A percentile compares a stretch with the other conserved stretches of the same genome.
Conservation (phyloP, 2,888 invertebrate genomes). For the Ornithoptera priamus region DNA sequence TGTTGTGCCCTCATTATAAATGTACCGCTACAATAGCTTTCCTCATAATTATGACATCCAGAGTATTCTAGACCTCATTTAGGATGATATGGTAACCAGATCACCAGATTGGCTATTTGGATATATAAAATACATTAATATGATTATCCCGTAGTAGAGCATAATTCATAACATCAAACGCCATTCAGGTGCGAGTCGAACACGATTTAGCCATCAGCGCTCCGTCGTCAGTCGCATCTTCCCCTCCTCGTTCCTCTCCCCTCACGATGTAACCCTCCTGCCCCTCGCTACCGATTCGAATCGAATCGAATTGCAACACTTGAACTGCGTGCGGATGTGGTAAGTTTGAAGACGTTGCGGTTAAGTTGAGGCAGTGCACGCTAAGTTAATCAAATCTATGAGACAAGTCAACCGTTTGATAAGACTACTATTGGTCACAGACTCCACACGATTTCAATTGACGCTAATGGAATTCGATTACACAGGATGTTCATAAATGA, state of each 20-base stretch:
- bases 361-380: constrained; percentile 7
- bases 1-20: too few species aligned
- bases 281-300: constrained; percentile 61
- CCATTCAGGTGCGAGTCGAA: constrained; percentile 73
- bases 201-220: constrained; percentile 76
- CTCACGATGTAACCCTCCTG: constrained; percentile 34
- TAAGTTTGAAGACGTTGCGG: constrained; percentile 35
- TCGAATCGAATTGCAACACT: constrained; percentile 67
- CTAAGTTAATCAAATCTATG: constrained; percentile 17
- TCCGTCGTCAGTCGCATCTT: constrained; percentile 57
- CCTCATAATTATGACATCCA: too few species aligned
- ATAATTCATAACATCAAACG: constrained; percentile 35
- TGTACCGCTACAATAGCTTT: too few species aligned
- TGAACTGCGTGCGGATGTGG: constrained; percentile 58
- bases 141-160: constrained; percentile 45
- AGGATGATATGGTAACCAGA: too few species aligned
- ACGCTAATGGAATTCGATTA: too few species aligned
- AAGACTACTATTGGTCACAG: neutral
- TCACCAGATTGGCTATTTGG: too few species aligned
- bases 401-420: constrained; percentile 7
- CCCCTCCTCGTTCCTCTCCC: constrained; percentile 28
- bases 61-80: too few species aligned
- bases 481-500: too few species aligned
- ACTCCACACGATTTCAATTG: too few species aligned
- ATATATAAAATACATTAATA: too few species aligned